phyloP scores from a whole-genome alignment of 2,888 invertebrate genomes.

The Microplitis deprimator region DNA sequence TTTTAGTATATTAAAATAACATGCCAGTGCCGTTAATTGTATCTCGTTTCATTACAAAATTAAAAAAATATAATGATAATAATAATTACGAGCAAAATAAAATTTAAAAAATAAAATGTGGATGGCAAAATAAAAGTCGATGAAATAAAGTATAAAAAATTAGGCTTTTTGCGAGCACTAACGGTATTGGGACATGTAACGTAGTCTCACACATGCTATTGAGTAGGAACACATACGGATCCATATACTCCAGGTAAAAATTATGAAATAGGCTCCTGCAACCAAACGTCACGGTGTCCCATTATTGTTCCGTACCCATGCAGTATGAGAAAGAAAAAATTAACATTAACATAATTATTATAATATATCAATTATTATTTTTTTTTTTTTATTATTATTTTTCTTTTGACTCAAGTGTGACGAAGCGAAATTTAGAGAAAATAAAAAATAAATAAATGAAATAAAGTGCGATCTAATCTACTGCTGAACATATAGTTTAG shows the following conservation, averaged over 20 bases:
- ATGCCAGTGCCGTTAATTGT: not conserved
- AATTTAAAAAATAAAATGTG: not conserved
- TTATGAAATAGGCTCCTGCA: conserved; percentile 72
- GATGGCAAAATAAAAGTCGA: not conserved
- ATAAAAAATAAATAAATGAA: conserved; percentile 13
- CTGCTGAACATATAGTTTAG: conserved; percentile 4
- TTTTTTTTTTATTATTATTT: not conserved
- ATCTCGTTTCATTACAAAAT: not conserved
- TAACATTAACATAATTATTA: conserved; percentile 39
- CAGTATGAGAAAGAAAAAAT: conserved; percentile 55
- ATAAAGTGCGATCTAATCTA: conserved; percentile 31
- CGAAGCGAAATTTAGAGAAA: not conserved
- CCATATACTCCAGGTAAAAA: conserved; percentile 72
- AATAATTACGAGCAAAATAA: not conserved
- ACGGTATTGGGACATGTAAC: conserved; percentile 71
- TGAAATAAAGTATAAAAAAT: conserved; percentile 2
- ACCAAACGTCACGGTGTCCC: conserved; percentile 68
- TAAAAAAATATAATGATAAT: not conserved
- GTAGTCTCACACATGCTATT: conserved; percentile 72
- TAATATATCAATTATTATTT: not conserved
- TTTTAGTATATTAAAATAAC: not conserved
- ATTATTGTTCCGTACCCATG: conserved; percentile 69
- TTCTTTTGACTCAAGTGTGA: not conserved
- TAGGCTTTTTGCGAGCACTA: conserved; percentile 68
- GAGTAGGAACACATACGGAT: conserved; percentile 72